These are phyloP conservation scores for Vulpes vulpes DNA, from an alignment of 2,113 vertebrate genomes.

Conservation along the genomic window DNA sequence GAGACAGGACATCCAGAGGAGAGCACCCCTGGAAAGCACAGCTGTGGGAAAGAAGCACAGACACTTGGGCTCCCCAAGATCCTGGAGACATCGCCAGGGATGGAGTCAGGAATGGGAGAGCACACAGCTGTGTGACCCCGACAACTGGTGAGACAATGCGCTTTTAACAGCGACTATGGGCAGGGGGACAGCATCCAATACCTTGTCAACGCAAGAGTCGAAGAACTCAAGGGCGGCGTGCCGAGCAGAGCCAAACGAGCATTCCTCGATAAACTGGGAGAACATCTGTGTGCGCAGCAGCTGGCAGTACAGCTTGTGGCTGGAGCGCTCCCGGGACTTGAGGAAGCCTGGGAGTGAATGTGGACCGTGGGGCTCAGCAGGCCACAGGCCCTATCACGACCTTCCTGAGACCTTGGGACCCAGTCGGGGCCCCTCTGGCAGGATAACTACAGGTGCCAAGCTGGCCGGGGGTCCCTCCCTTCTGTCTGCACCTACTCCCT, in stretches of 20 bases:
- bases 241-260: conserved; percentile 95
- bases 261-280: conserved; percentile 97
- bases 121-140: too few relatives aligned
- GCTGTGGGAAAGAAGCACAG: neutral
- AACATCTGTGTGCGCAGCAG: conserved; percentile 96
- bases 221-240: conserved; percentile 96
- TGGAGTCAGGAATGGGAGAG: rapidly evolving
- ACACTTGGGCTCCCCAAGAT: too few relatives aligned
- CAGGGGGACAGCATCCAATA: conserved; percentile 54
- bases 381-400: too few relatives aligned
- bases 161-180: neutral
- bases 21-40: too few relatives aligned
- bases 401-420: too few relatives aligned
- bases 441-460: neutral
- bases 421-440: neutral
- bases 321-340: conserved; percentile 93
- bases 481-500: neutral
- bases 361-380: too few relatives aligned
- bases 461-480: neutral
- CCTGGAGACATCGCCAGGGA: too few relatives aligned
- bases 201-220: conserved; percentile 96
- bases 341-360: conserved; percentile 90
- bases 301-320: conserved; percentile 94
- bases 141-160: too few relatives aligned
- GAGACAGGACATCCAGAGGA: neutral